Base-by-base conservation (phyloP, 2,113 vertebrate genomes). In the Dryoscopus gambensis region DNA sequence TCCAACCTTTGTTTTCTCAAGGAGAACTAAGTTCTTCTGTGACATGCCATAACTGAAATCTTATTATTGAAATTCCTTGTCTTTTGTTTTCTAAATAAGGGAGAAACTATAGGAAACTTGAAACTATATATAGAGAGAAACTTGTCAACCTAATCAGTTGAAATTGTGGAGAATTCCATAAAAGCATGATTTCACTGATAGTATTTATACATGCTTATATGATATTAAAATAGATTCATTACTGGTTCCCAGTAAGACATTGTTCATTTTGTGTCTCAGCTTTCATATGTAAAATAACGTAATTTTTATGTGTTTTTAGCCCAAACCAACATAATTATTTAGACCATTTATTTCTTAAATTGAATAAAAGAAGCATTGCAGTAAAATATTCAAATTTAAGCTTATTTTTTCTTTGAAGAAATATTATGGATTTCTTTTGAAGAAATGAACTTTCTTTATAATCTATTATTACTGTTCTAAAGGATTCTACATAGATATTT, bases 271-370 rank as follows among this genome's bases (percentile, higher is more conserved):
- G 53, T 75, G 87, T 82, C 90, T 88, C 84, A 46, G 69, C 70
- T 96, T 97, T 96, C 47, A 95, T 93, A 95, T 96, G 81, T 73
- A 96, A 97, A 98, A 50, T 35, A 93, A 81, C 40, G 64, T 30
- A 81, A 84, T 79, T 95, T 96, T 89, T 90, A 65, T 86, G 33
- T 95, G 91, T 84, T 97, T 97, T 82, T 55, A 92, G 65, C 57
- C 84, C 57, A 82, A 95, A 97, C 89, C 79, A 96, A 83, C n/a
- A 13, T 89, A 93, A 95, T 94, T 95, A 87, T 80, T 71, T 85
- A 75, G 60, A 70, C 50, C 28, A 46, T 81, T 95, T 94, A 85
- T 44, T 75, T 85, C 64, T 76, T 93, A 50, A 92, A 55, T 69
- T 9, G 1, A 96, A 67, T 80, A 53, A 85, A 90, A 83, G 11